Percentiles rank a stretch among this genome's conserved stretches.
These are phyloP conservation scores for Chloromyia formosa DNA, from an alignment of 2,888 invertebrate genomes.

Conservation along the genomic window DNA sequence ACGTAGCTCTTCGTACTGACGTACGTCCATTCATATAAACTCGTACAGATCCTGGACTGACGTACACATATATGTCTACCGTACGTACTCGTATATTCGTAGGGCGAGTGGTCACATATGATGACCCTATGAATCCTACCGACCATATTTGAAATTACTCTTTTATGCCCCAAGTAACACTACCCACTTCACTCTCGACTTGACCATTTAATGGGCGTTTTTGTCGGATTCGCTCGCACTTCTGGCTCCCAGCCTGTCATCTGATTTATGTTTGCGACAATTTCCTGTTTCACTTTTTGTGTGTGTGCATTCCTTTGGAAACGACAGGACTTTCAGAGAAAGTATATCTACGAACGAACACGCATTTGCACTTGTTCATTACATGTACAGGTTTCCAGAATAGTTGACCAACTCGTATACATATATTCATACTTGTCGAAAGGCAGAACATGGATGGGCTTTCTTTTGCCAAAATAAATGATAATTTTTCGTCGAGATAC, in stretches of 20 bases:
- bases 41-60: not conserved
- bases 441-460: no score
- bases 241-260: not conserved
- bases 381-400: no score
- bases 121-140: not conserved
- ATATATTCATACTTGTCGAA: no score
- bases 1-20: not conserved
- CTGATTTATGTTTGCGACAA: slow-evolving; percentile 38
- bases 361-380: no score
- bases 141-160: slow-evolving; percentile 31
- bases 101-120: not conserved
- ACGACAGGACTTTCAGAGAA: no score
- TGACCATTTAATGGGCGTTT: slow-evolving; percentile 25
- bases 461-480: no score
- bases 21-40: not conserved
- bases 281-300: slow-evolving; percentile 33
- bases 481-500: no score
- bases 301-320: no score
- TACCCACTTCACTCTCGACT: slow-evolving; percentile 18
- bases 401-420: no score
- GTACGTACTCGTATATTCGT: not conserved
- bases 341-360: no score
- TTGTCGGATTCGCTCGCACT: not conserved
- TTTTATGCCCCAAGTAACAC: slow-evolving; percentile 21
- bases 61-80: not conserved